Evolutionary conservation across 1,140 invertebrate species (phyloP), one percentile per base, ranked within the genome.

Genomic region (Arctopsyche grandis): DNA sequence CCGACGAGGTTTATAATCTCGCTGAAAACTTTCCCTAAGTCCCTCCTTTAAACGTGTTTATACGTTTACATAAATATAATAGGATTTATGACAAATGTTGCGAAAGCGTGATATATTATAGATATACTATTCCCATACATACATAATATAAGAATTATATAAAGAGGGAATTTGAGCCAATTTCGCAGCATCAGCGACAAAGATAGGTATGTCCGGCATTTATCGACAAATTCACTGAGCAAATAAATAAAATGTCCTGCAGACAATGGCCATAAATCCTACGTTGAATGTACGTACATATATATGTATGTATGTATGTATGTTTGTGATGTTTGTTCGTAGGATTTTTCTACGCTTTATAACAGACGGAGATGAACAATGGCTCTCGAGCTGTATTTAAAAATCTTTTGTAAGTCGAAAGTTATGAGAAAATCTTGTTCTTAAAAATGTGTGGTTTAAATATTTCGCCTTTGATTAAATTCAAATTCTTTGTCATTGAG

Each of bases 211-310:
- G 29, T 38, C 24, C 22, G 24, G 22, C 21, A 66, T 66, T 66
- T 29, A 66, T 66, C 63, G 24, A 22, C 26, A 29, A 66, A 66
- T 66, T 66, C 24, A 22, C 63, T 9, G 29, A 38, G 10, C 22
- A 66, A 14, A 66, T 66, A 66, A 66, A 66, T 66, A 66, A 66
- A 66, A 66, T 29, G 63, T 66, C 63, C 24, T 29, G 22, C 22
- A 66, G 63, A 66, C 63, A 26, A 22, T 14, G 63, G 21, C 63
- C 21, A 66, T 66, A 66, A 66, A 66, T 66, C 63, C 22, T 24
- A 26, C n/a, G n/a, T 46, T 46, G 12, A 7, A 46, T 46, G 12
- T 46, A 46, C 12, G 12, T 46, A 46, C 12, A 46, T 46, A 46
- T 46, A 46, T 46, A 46, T 46, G 12, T 46, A 46, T 46, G 12